Conservation (phyloP, 2,113 vertebrate genomes). For the Oreocharis arfaki region DNA sequence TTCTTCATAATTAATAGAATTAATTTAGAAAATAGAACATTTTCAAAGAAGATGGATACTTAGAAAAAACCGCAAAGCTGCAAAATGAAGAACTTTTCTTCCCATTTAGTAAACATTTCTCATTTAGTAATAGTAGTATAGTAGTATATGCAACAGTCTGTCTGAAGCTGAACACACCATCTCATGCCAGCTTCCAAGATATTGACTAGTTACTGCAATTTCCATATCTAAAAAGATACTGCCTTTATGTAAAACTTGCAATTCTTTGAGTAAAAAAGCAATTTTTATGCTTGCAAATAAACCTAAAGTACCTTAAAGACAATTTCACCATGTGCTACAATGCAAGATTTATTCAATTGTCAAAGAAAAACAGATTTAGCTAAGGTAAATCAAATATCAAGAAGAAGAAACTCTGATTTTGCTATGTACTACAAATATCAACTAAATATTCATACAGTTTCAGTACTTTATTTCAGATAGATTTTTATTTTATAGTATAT, state of each 20-base stretch:
- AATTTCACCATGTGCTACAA: neutral
- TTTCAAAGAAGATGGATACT: neutral
- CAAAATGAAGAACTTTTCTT: neutral
- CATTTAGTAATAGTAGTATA: neutral
- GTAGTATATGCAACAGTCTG: neutral
- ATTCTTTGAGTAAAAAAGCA: neutral
- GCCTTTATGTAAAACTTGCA: neutral
- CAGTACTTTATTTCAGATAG: neutral
- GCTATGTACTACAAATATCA: neutral
- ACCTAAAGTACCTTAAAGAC: neutral
- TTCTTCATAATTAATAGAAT: slow-evolving; percentile 11
- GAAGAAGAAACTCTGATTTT: neutral
- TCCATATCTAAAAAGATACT: neutral
- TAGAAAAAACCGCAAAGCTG: neutral
- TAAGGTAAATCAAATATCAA: neutral
- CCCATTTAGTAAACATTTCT: neutral
- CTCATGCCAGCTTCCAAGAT: neutral
- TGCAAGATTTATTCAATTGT: neutral
- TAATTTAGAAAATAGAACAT: neutral
- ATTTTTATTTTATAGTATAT: neutral
- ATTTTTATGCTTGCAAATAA: neutral
- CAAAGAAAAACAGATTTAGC: neutral
- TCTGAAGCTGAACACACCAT: neutral
- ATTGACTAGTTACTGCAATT: neutral
- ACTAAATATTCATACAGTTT: neutral